Conservation (phyloP, 1,140 invertebrate species). For the Hetaerina americana region DNA sequence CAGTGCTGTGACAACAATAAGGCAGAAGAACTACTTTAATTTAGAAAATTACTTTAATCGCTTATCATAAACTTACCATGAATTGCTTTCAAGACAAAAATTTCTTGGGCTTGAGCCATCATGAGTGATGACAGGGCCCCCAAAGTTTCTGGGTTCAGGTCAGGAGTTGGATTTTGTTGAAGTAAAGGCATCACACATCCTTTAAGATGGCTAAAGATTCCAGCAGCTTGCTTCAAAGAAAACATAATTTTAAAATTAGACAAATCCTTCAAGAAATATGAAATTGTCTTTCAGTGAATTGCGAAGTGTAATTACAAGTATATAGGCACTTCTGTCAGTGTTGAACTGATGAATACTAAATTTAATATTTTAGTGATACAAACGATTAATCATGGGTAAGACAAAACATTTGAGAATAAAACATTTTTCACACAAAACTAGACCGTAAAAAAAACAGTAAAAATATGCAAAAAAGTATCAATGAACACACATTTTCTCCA, state of each 20-base stretch:
- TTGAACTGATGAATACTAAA: too few species aligned
- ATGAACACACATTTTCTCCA: too few species aligned
- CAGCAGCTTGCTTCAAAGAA: constrained; percentile 65
- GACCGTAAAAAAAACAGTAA: too few species aligned
- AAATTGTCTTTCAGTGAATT: too few species aligned
- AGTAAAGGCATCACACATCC: constrained; percentile 68
- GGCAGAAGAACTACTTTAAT: constrained; percentile 1
- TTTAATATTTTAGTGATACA: too few species aligned
- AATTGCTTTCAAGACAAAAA: constrained; percentile 88
- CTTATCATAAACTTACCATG: constrained; percentile 43
- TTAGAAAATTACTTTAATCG: constrained; percentile 9
- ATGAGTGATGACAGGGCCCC: constrained; percentile 73
- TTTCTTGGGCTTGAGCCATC: constrained; percentile 96
- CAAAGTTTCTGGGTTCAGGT: constrained; percentile 85
- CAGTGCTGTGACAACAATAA: neutral
- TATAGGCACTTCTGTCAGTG: too few species aligned
- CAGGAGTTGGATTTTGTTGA: constrained; percentile 89
- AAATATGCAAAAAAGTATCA: too few species aligned
- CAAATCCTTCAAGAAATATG: too few species aligned
- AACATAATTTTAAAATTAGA: constrained; percentile 10
- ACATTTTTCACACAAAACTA: too few species aligned
- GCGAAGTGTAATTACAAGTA: too few species aligned
- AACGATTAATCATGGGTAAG: too few species aligned
- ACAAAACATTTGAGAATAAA: too few species aligned
- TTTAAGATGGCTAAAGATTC: constrained; percentile 84